Base-by-base conservation (phyloP, 2,888 invertebrate species). In the Rhogogaster chlorosoma region DNA sequence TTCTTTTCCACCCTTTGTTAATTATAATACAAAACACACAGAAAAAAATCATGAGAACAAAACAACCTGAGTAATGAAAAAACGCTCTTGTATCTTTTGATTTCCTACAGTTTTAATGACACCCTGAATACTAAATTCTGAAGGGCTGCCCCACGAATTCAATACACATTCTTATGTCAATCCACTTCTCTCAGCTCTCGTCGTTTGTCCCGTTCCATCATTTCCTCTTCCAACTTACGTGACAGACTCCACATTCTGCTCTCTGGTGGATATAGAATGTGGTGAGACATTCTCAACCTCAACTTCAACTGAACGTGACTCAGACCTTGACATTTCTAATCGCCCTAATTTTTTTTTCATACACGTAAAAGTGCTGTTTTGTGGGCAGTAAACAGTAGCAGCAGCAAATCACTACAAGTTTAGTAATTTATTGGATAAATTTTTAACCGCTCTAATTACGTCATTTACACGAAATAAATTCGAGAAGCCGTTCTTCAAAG, bases 161-260 rank as follows among this genome's bases (percentile, higher is more conserved):
- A 12, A 61, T 61, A 61, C 26, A 61, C 61, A 61, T 61, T 61
- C 61, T 61, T 26, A 22, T 61, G 61, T 26, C 61, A 61, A 61
- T 61, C 38, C n/a, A 53, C 53, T 53, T 32, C 10, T 22, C 38
- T 71, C 29, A 3, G 12, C 38, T 32, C 9, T 70, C 9, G 18
- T 18, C 36, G 15, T 70, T 36, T 32, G 32, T 36, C 70, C 36
- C 18, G 18, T n/a, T 32, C 36, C 15, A 36, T 18, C 36, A 36
- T 36, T 70, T 36, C 38, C 38, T 71, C 70, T 32, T 36, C 9
- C 32, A 71, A 71, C 70, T n/a, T 15, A n/a, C 10, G n/a, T 22
- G 70, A 38, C 70, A 71, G 36, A 71, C 38, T 71, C 70, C 36
- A 15, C 18, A 71, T 71, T 71, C 67, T 18, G 18, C n/a, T n/a